These are phyloP conservation scores for Odontomyia ornata DNA, from an alignment of 2,888 invertebrate genomes.

Conservation along the genomic window DNA sequence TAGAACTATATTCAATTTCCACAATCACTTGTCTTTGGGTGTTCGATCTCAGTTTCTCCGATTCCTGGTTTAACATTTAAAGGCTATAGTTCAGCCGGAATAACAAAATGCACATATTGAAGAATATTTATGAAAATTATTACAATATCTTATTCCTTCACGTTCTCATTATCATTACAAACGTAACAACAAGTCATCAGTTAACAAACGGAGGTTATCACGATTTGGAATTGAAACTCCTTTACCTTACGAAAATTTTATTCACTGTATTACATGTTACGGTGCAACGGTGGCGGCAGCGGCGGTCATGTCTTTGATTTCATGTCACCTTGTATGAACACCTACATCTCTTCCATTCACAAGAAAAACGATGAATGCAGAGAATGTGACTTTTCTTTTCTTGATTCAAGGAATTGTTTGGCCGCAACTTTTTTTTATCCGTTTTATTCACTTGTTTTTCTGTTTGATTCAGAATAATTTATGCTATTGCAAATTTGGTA, in stretches of 20 bases:
- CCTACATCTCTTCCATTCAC: slow-evolving; percentile 1
- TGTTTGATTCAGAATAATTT: neutral
- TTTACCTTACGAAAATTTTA: slow-evolving; percentile 11
- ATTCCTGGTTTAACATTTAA: too few relatives aligned
- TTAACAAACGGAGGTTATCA: slow-evolving; percentile 20
- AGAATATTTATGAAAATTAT: neutral
- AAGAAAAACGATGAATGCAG: too few relatives aligned
- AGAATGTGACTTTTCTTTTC: too few relatives aligned
- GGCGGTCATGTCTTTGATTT: neutral
- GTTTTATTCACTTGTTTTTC: neutral
- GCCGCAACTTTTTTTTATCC: too few relatives aligned
- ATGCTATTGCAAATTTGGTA: slow-evolving; percentile 30
- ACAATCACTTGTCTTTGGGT: too few relatives aligned
- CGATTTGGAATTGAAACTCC: slow-evolving; percentile 20
- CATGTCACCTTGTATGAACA: neutral
- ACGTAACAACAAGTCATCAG: slow-evolving; percentile 25
- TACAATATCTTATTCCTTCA: neutral
- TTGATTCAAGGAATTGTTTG: too few relatives aligned
- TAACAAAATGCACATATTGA: neutral
- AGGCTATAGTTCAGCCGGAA: too few relatives aligned
- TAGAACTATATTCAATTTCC: too few relatives aligned
- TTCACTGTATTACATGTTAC: neutral
- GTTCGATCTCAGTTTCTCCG: too few relatives aligned
- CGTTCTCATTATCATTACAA: slow-evolving; percentile 26
- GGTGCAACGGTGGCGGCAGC: neutral